Evolutionary conservation across 2,888 invertebrate species (phyloP).

Genomic region (Lithophane socia): DNA sequence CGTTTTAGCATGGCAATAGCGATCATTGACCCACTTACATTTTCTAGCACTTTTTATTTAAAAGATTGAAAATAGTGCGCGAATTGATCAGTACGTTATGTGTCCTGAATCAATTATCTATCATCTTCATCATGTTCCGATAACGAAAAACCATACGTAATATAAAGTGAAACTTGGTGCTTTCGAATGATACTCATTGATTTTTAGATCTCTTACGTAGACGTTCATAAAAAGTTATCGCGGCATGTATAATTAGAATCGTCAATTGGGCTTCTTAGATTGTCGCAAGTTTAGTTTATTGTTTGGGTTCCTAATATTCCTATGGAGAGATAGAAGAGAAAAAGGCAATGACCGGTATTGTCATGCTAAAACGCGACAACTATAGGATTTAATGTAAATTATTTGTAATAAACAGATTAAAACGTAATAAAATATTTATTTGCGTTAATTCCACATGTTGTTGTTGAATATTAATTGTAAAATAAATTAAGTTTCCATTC

Average conservation of each 20-base stretch:
- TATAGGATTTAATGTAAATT: conserved; percentile 3
- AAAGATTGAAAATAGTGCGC: background rate
- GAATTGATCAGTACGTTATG: no score
- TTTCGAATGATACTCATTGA: no score
- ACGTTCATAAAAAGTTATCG: no score
- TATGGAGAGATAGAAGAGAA: background rate
- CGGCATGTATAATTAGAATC: no score
- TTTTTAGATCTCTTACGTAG: no score
- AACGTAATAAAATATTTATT: conserved; percentile 64
- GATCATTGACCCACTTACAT: background rate
- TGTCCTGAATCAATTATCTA: background rate
- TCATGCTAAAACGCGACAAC: background rate
- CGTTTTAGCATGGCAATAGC: background rate
- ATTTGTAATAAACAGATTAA: conserved; percentile 49
- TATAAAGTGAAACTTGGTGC: no score
- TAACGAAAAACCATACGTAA: background rate
- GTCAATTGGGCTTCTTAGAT: no score
- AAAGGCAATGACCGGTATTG: background rate
- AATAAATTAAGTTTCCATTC: conserved; percentile 34
- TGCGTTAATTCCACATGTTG: conserved; percentile 38
- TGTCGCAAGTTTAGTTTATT: background rate
- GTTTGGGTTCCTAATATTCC: background rate
- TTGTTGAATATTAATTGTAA: conserved; percentile 15
- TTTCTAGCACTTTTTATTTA: background rate
- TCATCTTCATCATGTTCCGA: background rate